Evolutionary conservation across 1,140 invertebrate species (phyloP).

Genomic region (Mya arenaria): DNA sequence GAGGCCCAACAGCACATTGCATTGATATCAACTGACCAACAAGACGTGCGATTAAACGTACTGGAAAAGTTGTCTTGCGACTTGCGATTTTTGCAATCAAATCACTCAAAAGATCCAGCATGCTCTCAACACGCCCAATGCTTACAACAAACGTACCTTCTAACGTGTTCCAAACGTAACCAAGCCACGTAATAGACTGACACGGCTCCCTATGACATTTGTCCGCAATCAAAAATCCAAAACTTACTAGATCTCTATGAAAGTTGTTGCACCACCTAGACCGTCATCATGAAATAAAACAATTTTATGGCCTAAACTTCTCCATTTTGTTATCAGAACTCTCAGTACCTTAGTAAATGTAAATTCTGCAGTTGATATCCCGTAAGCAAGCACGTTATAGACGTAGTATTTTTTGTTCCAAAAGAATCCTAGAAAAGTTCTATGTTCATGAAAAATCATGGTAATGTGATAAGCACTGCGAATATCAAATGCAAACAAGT

Average conservation of each 20-base stretch:
- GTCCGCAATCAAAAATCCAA: conserved; percentile 22
- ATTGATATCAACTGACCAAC: too few relatives aligned
- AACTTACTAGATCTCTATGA: background rate
- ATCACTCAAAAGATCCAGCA: too few relatives aligned
- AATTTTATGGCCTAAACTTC: background rate
- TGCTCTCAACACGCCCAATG: too few relatives aligned
- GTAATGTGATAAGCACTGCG: conserved; percentile 33
- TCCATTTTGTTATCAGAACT: conserved; percentile 9
- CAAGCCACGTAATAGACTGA: conserved; percentile 3
- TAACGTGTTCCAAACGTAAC: conserved; percentile 19
- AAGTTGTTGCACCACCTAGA: background rate
- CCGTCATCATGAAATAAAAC: conserved; percentile 29
- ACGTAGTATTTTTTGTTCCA: conserved; percentile 40
- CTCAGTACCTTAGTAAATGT: conserved; percentile 41
- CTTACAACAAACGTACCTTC: conserved; percentile 13
- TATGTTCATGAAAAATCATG: conserved; percentile 33
- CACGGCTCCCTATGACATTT: conserved; percentile 6
- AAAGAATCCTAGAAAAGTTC: conserved; percentile 18
- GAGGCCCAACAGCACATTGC: too few relatives aligned
- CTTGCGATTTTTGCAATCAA: too few relatives aligned
- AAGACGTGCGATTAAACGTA: too few relatives aligned
- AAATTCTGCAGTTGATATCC: conserved; percentile 34
- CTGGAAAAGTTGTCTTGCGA: too few relatives aligned
- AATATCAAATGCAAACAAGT: conserved; percentile 28
- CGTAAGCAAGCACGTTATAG: conserved; percentile 48